A percentile compares a stretch with the other conserved stretches of the same genome.
These are phyloP conservation scores for Orientallactaga sibirica DNA, from an alignment of 2,797 vertebrate genomes.

Conservation along the genomic window DNA sequence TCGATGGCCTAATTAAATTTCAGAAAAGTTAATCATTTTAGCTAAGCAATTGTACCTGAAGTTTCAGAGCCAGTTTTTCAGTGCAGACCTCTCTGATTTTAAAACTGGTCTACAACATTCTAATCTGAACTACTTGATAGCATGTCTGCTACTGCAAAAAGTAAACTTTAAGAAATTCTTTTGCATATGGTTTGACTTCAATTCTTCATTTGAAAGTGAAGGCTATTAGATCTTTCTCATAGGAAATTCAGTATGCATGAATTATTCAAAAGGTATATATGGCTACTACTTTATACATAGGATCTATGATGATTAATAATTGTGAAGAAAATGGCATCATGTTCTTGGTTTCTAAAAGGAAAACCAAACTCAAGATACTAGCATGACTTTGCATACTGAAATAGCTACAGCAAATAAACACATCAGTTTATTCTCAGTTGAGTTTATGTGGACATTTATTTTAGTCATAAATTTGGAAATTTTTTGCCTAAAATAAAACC, in stretches of 20 bases:
- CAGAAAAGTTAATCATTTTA: constrained; percentile 31
- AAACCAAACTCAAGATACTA: constrained; percentile 4
- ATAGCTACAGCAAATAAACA: not conserved
- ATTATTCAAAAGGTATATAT: not conserved
- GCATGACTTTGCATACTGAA: not conserved
- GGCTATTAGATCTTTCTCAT: not conserved
- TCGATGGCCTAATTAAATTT: constrained; percentile 44
- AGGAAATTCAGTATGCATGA: constrained; percentile 19
- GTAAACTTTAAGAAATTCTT: not conserved
- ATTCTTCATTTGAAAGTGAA: constrained; percentile 48
- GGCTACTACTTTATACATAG: not conserved
- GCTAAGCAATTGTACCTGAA: not conserved
- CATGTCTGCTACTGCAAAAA: not conserved
- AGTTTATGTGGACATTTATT: not conserved
- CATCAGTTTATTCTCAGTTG: constrained; percentile 15
- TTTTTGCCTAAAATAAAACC: constrained; percentile 39
- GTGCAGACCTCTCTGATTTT: not conserved
- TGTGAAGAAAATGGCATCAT: not conserved
- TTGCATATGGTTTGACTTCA: constrained; percentile 15
- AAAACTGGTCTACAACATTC: not conserved
- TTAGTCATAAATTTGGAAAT: constrained; percentile 21
- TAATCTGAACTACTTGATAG: not conserved
- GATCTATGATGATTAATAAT: not conserved
- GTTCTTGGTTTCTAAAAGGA: not conserved
- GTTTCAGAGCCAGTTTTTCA: constrained; percentile 36